phyloP scores from a whole-genome alignment of 2,113 vertebrate species.

The Synodontis membranacea region DNA sequence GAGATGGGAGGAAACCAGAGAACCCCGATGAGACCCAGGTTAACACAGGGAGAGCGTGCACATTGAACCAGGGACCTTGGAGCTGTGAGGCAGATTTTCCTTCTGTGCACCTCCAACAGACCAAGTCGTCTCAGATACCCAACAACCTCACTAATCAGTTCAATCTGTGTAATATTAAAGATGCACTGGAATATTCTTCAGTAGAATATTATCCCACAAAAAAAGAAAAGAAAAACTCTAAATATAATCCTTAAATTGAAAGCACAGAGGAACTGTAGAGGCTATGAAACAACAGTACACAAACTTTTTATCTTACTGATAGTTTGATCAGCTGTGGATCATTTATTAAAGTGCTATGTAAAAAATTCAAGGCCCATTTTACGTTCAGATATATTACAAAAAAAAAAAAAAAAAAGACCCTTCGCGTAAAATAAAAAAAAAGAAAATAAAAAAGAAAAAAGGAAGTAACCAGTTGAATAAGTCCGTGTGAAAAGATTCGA shows the following conservation, averaged over 20 bases:
- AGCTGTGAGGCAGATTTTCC: background rate
- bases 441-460: constrained; percentile 1
- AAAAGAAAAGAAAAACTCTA: background rate
- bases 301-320: background rate
- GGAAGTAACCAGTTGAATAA: background rate
- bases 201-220: background rate
- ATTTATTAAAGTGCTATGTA: constrained; percentile 44
- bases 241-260: background rate
- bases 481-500: background rate
- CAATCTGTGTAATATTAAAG: background rate
- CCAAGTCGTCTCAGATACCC: background rate
- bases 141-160: background rate
- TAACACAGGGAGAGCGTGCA: background rate
- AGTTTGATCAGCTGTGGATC: constrained; percentile 15
- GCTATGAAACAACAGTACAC: background rate
- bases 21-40: background rate
- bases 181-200: background rate
- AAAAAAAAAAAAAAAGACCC: background rate
- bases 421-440: background rate
- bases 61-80: background rate
- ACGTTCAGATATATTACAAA: constrained; percentile 27
- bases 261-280: background rate
- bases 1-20: background rate
- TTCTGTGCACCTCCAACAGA: background rate
- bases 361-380: constrained; percentile 29